A percentile compares a stretch with the other conserved stretches of the same genome.
phyloP scores from a whole-genome alignment of 2,113 vertebrate genomes.

The Chascanopsetta lugubris region DNA sequence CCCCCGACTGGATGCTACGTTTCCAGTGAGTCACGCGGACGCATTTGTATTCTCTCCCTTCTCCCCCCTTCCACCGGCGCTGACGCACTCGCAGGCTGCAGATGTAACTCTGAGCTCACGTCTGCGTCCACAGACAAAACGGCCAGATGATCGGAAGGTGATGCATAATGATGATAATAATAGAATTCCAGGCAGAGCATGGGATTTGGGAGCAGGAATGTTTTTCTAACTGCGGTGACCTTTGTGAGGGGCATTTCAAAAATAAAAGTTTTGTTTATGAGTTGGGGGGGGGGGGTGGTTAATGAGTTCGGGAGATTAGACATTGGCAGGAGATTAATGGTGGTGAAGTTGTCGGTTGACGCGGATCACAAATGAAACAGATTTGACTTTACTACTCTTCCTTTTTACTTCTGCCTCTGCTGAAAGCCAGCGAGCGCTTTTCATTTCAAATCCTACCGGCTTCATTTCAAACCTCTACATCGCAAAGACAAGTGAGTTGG shows the following conservation, averaged over 20 bases:
- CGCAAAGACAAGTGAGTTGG: too few relatives aligned
- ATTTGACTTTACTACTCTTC: background rate
- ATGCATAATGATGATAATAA: slow-evolving; percentile 59
- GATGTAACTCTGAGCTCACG: slow-evolving; percentile 33
- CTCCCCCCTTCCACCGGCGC: slow-evolving; percentile 8
- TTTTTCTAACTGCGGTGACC: slow-evolving; percentile 39
- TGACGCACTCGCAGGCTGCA: slow-evolving; percentile 19
- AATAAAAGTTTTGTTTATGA: slow-evolving; percentile 25
- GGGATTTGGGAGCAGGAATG: slow-evolving; percentile 28
- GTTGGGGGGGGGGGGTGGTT: slow-evolving; percentile 10
- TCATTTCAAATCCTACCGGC: too few relatives aligned
- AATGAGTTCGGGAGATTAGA: slow-evolving; percentile 41
- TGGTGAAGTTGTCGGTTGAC: background rate
- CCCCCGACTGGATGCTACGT: slow-evolving; percentile 11
- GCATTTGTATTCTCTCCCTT: slow-evolving; percentile 42
- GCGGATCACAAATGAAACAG: background rate
- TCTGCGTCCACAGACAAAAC: slow-evolving; percentile 29
- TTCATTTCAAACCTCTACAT: too few relatives aligned
- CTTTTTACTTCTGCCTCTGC: background rate
- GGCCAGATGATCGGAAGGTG: slow-evolving; percentile 53
- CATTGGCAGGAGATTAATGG: background rate
- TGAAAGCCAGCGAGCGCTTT: too few relatives aligned
- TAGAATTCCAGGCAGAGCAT: slow-evolving; percentile 31
- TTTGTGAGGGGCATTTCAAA: slow-evolving; percentile 18
- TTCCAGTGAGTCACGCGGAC: background rate